Conservation (phyloP, 2,113 vertebrate species). For the Gymnogyps californianus region DNA sequence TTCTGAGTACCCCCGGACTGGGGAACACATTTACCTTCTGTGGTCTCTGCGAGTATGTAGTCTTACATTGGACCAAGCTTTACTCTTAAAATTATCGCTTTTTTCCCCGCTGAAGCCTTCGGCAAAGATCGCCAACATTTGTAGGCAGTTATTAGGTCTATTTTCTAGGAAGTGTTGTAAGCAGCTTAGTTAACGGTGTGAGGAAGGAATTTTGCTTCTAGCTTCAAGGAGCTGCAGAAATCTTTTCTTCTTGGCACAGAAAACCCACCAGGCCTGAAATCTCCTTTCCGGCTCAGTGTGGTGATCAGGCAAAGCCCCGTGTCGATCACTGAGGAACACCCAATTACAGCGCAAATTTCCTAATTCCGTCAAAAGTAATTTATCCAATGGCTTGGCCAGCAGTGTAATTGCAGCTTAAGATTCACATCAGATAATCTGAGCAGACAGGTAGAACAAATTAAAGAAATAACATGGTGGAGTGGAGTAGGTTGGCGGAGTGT, state of each 20-base stretch:
- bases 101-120: not conserved
- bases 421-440: conserved; percentile 3
- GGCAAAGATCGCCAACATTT: not conserved
- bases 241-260: not conserved
- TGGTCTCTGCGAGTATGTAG: not conserved
- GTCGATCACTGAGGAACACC: not conserved
- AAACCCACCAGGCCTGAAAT: not conserved
- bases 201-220: not conserved
- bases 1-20: not conserved
- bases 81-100: not conserved
- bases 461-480: not conserved
- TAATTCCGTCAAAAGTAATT: not conserved
- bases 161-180: not conserved
- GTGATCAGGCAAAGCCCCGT: not conserved
- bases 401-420: not conserved
- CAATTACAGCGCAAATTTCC: not conserved
- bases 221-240: not conserved
- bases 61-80: not conserved
- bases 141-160: not conserved
- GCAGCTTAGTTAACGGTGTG: accelerated
- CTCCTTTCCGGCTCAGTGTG: not conserved
- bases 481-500: accelerated
- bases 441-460: conserved; percentile 47
- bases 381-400: not conserved
- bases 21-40: not conserved